Conservation (phyloP, 2,888 invertebrate genomes). For the Erannis defoliaria region DNA sequence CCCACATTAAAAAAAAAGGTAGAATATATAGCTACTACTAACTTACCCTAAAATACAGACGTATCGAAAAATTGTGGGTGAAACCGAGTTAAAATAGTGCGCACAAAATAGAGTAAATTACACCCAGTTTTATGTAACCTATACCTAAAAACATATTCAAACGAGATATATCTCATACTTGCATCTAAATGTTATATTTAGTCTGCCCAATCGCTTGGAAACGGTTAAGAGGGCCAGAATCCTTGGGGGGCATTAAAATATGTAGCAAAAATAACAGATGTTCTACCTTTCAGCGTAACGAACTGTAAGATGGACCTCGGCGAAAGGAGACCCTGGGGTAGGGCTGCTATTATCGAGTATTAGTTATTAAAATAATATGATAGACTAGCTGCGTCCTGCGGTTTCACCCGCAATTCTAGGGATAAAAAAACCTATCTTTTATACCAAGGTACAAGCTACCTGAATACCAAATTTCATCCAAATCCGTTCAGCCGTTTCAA, state of each 20-base stretch:
- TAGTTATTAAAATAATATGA: background rate
- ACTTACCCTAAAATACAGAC: background rate
- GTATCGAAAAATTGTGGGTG: background rate
- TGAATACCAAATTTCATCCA: too few species aligned
- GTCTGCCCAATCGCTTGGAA: constrained; percentile 76
- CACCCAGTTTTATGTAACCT: background rate
- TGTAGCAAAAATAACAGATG: constrained; percentile 84
- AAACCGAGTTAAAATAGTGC: too few species aligned
- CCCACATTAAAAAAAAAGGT: too few species aligned
- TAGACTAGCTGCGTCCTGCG: too few species aligned
- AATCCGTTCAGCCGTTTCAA: too few species aligned
- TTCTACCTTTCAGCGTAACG: constrained; percentile 72
- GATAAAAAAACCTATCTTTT: too few species aligned
- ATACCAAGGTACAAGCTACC: too few species aligned
- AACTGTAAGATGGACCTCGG: constrained; percentile 72
- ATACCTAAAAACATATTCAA: background rate
- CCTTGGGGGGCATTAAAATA: constrained; percentile 80
- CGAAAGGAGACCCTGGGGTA: constrained; percentile 24
- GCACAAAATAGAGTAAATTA: background rate
- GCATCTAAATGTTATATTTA: constrained; percentile 78
- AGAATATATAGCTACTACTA: too few species aligned
- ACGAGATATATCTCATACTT: constrained; percentile 45
- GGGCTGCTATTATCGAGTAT: constrained; percentile 14
- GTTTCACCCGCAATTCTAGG: too few species aligned
- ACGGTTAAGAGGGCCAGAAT: constrained; percentile 57